These are phyloP conservation scores for Heterodera filipjevi DNA, from an alignment of 2,888 invertebrate species.

Conservation along the genomic window DNA sequence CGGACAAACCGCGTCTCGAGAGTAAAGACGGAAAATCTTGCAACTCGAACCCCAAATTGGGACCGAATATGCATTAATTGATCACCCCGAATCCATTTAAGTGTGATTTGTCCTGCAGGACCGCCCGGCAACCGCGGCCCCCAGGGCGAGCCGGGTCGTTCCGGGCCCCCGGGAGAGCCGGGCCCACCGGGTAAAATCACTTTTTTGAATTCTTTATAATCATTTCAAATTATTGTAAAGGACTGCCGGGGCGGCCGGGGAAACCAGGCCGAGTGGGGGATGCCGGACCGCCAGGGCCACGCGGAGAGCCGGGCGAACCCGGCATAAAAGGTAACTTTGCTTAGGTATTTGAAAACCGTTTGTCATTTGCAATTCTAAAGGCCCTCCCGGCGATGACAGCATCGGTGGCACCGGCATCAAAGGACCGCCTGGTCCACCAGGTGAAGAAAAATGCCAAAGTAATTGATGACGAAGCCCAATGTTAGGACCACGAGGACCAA, in stretches of 20 bases:
- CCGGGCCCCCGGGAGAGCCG: conserved; percentile 55
- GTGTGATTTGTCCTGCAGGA: conserved; percentile 64
- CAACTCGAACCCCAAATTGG: not conserved
- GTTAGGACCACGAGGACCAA: conserved; percentile 49
- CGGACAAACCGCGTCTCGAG: not conserved
- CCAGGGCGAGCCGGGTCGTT: conserved; percentile 55
- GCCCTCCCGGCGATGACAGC: conserved; percentile 63
- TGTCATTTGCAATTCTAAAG: conserved; percentile 29
- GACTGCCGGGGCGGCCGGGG: conserved; percentile 57
- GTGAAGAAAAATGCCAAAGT: conserved; percentile 46
- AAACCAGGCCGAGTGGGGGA: conserved; percentile 62
- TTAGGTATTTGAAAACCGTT: not conserved
- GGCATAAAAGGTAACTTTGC: conserved; percentile 40
- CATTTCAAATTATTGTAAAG: not conserved
- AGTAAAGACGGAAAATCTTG: not conserved
- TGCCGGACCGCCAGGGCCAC: conserved; percentile 55
- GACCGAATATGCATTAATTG: no score
- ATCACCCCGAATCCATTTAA: not conserved
- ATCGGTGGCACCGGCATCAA: conserved; percentile 62
- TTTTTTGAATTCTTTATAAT: not conserved
- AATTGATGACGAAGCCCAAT: conserved; percentile 43
- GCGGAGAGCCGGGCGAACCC: conserved; percentile 62
- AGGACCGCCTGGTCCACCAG: conserved; percentile 63
- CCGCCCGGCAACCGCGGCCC: conserved; percentile 54
- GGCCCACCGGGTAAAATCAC: conserved; percentile 51